A percentile compares a stretch with the other conserved stretches of the same genome.
These are phyloP conservation scores for Herpetotheres cachinnans DNA, from an alignment of 2,113 vertebrate genomes.

Conservation along the genomic window DNA sequence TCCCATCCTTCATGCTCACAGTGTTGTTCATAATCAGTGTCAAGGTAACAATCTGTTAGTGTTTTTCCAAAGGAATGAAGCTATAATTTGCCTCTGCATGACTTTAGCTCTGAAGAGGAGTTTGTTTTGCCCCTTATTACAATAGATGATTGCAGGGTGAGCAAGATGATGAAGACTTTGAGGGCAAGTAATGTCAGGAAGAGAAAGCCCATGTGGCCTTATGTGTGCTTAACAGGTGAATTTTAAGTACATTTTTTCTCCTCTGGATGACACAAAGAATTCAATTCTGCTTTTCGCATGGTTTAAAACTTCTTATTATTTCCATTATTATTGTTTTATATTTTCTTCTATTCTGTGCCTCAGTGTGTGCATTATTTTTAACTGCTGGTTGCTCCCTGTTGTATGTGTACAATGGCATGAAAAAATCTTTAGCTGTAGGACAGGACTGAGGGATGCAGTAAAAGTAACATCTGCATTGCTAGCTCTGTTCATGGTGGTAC, in stretches of 20 bases:
- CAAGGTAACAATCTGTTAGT: constrained; percentile 30
- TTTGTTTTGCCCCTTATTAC: constrained; percentile 23
- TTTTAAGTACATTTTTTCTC: neutral
- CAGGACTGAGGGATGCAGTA: neutral
- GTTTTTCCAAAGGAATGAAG: constrained; percentile 26
- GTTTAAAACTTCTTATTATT: neutral
- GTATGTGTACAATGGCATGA: neutral
- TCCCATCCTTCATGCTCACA: neutral
- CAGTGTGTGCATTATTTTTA: neutral
- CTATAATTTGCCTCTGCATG: constrained; percentile 1
- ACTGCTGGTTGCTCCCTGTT: neutral
- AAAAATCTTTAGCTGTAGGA: neutral
- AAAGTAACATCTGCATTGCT: neutral
- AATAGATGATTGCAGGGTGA: neutral
- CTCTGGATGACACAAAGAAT: neutral
- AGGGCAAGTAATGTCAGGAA: constrained; percentile 14
- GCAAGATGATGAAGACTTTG: constrained; percentile 19
- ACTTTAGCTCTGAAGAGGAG: constrained; percentile 8
- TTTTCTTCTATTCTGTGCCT: neutral
- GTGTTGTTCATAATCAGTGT: neutral
- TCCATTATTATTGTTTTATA: neutral
- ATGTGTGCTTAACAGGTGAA: constrained; percentile 1
- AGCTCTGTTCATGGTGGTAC: neutral
- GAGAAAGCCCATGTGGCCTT: neutral
- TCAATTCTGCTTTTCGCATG: neutral